Base-by-base conservation (phyloP, 2,888 invertebrate species). In the Cephus sareptanus region DNA sequence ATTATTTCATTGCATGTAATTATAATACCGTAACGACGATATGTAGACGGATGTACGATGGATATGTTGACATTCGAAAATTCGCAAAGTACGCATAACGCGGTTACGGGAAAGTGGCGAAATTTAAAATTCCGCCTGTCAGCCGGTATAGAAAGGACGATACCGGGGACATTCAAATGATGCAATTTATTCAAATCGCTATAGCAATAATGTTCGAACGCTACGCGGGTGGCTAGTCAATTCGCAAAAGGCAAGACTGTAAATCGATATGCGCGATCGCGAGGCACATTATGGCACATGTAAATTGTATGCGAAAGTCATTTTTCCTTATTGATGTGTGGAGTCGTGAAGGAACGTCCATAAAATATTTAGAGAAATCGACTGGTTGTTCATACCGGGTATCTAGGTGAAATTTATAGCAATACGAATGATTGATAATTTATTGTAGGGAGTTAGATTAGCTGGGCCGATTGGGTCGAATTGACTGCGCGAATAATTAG, bases 1-100 rank as follows among this genome's bases (percentile, higher is more conserved):
- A 3, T 23, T 56, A 9, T 56, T 56, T 56, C 23, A 15, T 1
- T 23, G 9, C 1, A 9, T 23, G 6, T 56, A 4, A 56, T 23
- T 23, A 0, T 0, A 2, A 9, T 56, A 56, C 0, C 23, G 1
- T 6, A 9, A 56, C 0, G 9, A 56, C 1, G 9, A 23, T 15
- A 6, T 4, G 15, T 13, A 6, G 15, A 15, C 15, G 40, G 15
- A 15, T 4, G 4, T 40, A 40, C 15, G 40, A 15, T 40, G 40
- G 40, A 15, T 15, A 15, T 13, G 4, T 40, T 40, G 40, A 13
- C 40, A 4, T 15, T 40, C 15, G 40, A 40, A 15, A 15, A 40
- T 40, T 40, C 40, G 56, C 56, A 56, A 56, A 56, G 4, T 56
- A 6, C 11, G 12, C 35, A 23, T 56, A 23, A 56, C 0, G 1